Base-by-base conservation (phyloP, 2,113 vertebrate species). In the Rhabdomys dilectus region DNA sequence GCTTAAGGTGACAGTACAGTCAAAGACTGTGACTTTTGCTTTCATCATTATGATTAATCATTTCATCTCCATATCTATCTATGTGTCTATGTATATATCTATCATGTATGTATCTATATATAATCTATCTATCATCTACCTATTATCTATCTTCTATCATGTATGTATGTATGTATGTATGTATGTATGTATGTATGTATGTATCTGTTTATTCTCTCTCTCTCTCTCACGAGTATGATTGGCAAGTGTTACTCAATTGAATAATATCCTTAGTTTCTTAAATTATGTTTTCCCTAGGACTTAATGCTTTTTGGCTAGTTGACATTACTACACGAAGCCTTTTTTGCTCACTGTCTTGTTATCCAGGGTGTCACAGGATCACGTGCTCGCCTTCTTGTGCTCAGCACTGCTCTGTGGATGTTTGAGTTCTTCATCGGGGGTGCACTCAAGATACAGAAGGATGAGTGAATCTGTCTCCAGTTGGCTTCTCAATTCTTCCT, bases 291-390 rank as follows among this genome's bases (percentile, higher is more conserved):
- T 21, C 26, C 22, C 64, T 29, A 76, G 66, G 91, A 15, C 89
- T 48, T 64, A 22, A 7, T 85, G 70, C 26, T 15, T 77, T 96
- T 76, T 84, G 13, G 39, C 73, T 62, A 60, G 9, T 34, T 82
- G 16, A 26, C 6, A 1, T 72, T 29, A 56, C 39, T 2, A 7
- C 68, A 12, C 7, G 60, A 56, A n/a, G 6, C n/a, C 8, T 19
- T 26, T 19, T 36, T 58, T 93, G 39, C 34, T 73, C 16, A 4
- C 45, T 15, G 7, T 22, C 4, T 12, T 13, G 39, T 92, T 6
- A 62, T 66, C 56, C 7, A 10, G 39, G 73, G 4, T 1, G 9
- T 0, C 1, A 0, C 5, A 34, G 2, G 9, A 31, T 3, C 16
- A 53, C 29, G 15, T 48, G 51, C 7, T 53, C 21, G 24, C 24